A percentile compares a stretch with the other conserved stretches of the same genome.
These are phyloP conservation scores for Tyria jacobaeae DNA, from an alignment of 2,888 invertebrate species.

Conservation along the genomic window DNA sequence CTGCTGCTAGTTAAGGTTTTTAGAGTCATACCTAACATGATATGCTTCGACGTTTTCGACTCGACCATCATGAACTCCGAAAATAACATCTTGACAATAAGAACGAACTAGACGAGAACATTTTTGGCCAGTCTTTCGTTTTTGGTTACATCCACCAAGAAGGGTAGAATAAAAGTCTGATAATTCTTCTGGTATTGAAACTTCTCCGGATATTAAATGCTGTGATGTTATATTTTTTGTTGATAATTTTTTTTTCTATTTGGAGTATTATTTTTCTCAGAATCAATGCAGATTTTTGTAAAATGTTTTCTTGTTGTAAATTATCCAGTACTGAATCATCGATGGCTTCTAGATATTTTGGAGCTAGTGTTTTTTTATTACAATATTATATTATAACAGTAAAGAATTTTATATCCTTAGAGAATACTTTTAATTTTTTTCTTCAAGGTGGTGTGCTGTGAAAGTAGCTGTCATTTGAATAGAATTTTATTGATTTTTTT, in stretches of 20 bases:
- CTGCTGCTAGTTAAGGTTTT: slow-evolving; percentile 22
- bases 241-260: slow-evolving; percentile 36
- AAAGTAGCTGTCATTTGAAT: slow-evolving; percentile 22
- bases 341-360: slow-evolving; percentile 25
- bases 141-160: slow-evolving; percentile 27
- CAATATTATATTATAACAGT: too few species aligned
- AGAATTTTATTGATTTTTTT: slow-evolving; percentile 38
- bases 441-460: slow-evolving; percentile 42
- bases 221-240: slow-evolving; percentile 23
- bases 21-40: slow-evolving; percentile 4
- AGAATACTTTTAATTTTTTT: slow-evolving; percentile 40
- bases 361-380: slow-evolving; percentile 46
- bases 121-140: slow-evolving; percentile 31
- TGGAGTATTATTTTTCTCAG: slow-evolving; percentile 16
- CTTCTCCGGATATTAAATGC: slow-evolving; percentile 33
- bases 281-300: slow-evolving; percentile 7
- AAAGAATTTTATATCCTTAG: slow-evolving; percentile 41
- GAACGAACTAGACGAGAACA: slow-evolving; percentile 33
- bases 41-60: slow-evolving; percentile 5
- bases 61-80: slow-evolving; percentile 5
- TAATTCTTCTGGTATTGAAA: slow-evolving; percentile 34
- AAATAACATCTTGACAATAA: slow-evolving; percentile 18
- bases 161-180: slow-evolving; percentile 35
- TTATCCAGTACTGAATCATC: slow-evolving; percentile 7
- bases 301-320: slow-evolving; percentile 27